Percentiles rank a stretch among this genome's conserved stretches.
These are phyloP conservation scores for Theretra japonica DNA, from an alignment of 2,888 invertebrate species.

Conservation along the genomic window DNA sequence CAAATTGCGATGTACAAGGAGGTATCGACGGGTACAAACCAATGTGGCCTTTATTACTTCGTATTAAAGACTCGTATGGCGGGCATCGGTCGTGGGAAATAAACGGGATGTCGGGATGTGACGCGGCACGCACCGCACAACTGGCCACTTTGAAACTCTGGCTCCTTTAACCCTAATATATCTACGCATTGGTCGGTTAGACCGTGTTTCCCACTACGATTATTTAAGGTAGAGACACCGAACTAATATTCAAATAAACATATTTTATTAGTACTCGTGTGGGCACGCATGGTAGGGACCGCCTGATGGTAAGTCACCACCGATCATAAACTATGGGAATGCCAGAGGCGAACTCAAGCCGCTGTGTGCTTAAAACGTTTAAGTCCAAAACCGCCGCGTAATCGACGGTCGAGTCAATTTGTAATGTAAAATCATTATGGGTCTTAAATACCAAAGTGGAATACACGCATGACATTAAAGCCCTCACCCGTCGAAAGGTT, in stretches of 20 bases:
- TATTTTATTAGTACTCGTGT: no score
- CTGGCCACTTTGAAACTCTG: conserved; percentile 17
- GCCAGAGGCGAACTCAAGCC: no score
- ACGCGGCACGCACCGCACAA: conserved; percentile 35
- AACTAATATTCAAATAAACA: neutral
- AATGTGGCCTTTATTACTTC: neutral
- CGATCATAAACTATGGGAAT: no score
- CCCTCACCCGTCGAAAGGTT: neutral
- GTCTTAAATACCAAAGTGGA: neutral
- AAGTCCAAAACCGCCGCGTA: no score
- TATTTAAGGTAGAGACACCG: neutral
- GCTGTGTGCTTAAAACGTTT: no score
- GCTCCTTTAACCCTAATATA: neutral
- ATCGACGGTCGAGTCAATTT: neutral
- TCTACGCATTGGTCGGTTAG: neutral
- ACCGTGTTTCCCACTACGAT: neutral
- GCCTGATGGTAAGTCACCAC: no score
- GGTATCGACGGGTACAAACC: conserved; percentile 27
- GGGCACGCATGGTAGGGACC: no score
- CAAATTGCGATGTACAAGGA: conserved; percentile 54
- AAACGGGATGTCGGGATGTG: conserved; percentile 38
- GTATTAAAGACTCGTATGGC: neutral
- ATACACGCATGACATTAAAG: conserved; percentile 6
- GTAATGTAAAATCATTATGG: neutral
- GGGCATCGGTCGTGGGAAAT: conserved; percentile 19